Percentiles rank a stretch among this genome's conserved stretches.
Conservation (phyloP, 2,113 vertebrate species). For the Eleginops maclovinus region DNA sequence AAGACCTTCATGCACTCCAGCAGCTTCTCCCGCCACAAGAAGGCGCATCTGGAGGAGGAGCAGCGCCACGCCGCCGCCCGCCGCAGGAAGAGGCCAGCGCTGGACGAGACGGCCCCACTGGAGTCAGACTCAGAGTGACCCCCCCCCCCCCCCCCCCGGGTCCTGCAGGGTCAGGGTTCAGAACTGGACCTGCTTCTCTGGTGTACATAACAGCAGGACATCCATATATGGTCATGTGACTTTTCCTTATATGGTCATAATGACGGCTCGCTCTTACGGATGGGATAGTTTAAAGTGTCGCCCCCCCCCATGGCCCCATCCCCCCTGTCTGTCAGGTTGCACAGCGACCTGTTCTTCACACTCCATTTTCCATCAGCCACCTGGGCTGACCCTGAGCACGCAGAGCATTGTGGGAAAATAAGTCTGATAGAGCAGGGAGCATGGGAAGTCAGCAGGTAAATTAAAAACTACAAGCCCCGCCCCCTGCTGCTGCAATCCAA, state of each 20-base stretch:
- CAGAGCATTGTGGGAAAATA: slow-evolving; percentile 44
- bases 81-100: slow-evolving; percentile 43
- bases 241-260: slow-evolving; percentile 56
- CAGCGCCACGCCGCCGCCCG: too few relatives aligned
- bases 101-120: slow-evolving; percentile 81
- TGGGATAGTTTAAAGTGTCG: slow-evolving; percentile 57
- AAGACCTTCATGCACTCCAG: slow-evolving; percentile 86
- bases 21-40: slow-evolving; percentile 85
- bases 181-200: slow-evolving; percentile 58
- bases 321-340: slow-evolving; percentile 4
- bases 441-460: too few relatives aligned
- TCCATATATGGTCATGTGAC: slow-evolving; percentile 58
- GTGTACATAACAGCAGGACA: slow-evolving; percentile 72
- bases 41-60: slow-evolving; percentile 78
- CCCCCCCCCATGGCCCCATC: neutral
- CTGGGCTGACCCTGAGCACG: neutral
- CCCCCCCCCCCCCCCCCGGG: too few relatives aligned
- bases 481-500: neutral
- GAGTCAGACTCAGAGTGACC: slow-evolving; percentile 83
- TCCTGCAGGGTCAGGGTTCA: too few relatives aligned
- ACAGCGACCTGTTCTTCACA: neutral
- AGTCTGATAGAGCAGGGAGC: slow-evolving; percentile 3
- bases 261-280: slow-evolving; percentile 34
- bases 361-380: slow-evolving; percentile 50
- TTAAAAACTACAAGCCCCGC: neutral